Conservation (phyloP, 1,140 invertebrate genomes). For the Colletes gigas region DNA sequence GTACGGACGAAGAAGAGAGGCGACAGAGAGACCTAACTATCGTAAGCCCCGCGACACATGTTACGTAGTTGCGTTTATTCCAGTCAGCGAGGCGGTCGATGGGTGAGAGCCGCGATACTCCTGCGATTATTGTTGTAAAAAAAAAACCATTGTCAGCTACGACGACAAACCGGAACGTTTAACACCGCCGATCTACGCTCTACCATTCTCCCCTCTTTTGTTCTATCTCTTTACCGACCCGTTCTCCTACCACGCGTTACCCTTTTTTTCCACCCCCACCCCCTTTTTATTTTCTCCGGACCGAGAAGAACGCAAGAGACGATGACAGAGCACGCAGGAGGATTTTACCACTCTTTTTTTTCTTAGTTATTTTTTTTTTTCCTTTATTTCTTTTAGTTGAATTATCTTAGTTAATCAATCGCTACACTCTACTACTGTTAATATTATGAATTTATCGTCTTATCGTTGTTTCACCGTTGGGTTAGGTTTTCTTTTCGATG, state of each 20-base stretch:
- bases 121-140: conserved; percentile 40
- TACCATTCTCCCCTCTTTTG: conserved; percentile 34
- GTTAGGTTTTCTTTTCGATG: conserved; percentile 54
- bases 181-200: conserved; percentile 53
- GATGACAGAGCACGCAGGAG: conserved; percentile 3
- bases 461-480: conserved; percentile 55
- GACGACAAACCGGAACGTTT: not conserved
- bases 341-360: conserved; percentile 14
- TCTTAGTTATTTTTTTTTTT: too few relatives aligned
- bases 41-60: conserved; percentile 32
- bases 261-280: not conserved
- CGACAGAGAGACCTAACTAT: conserved; percentile 54
- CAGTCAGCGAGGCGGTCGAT: conserved; percentile 37
- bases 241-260: conserved; percentile 24
- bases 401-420: conserved; percentile 56
- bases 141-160: conserved; percentile 11
- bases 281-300: not conserved
- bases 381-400: conserved; percentile 45
- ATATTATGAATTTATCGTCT: conserved; percentile 49
- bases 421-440: conserved; percentile 53
- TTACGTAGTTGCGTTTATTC: conserved; percentile 53
- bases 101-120: conserved; percentile 23
- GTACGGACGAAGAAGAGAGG: conserved; percentile 25
- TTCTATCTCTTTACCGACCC: conserved; percentile 42
- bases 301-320: not conserved